Conservation (phyloP, 92 coral and sea anemone genomes). For the Zoanthus sociatus region DNA sequence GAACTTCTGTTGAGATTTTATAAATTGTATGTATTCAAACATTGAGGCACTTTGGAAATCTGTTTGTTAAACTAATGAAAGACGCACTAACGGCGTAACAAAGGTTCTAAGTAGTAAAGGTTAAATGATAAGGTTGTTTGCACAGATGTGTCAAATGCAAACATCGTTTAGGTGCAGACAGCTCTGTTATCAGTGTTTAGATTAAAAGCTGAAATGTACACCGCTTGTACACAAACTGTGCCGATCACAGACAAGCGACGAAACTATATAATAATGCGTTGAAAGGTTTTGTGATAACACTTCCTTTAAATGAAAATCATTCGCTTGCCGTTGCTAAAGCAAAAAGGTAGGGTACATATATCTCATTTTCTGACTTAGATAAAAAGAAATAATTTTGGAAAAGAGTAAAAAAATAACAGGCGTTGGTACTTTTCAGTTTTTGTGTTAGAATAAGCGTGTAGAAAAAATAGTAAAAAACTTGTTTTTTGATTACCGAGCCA, state of each 20-base stretch:
- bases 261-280: slow-evolving; percentile 34
- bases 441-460: too few relatives aligned
- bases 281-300: slow-evolving; percentile 8
- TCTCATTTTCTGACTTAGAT: not conserved
- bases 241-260: slow-evolving; percentile 4
- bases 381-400: not conserved
- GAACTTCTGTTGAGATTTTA: not conserved
- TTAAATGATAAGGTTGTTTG: slow-evolving; percentile 40
- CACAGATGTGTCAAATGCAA: slow-evolving; percentile 41
- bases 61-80: not conserved
- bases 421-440: too few relatives aligned
- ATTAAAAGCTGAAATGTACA: slow-evolving; percentile 32
- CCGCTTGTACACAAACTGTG: not conserved
- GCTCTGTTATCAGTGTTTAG: slow-evolving; percentile 44
- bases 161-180: slow-evolving; percentile 43
- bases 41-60: not conserved
- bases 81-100: slow-evolving; percentile 12
- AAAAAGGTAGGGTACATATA: not conserved
- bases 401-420: too few relatives aligned
- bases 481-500: too few relatives aligned
- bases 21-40: slow-evolving; percentile 1
- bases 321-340: not conserved
- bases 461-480: too few relatives aligned
- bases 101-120: slow-evolving; percentile 25
- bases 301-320: not conserved